phyloP scores from a whole-genome alignment of 2,888 invertebrate genomes.

The Harpagoxenus sublaevis region DNA sequence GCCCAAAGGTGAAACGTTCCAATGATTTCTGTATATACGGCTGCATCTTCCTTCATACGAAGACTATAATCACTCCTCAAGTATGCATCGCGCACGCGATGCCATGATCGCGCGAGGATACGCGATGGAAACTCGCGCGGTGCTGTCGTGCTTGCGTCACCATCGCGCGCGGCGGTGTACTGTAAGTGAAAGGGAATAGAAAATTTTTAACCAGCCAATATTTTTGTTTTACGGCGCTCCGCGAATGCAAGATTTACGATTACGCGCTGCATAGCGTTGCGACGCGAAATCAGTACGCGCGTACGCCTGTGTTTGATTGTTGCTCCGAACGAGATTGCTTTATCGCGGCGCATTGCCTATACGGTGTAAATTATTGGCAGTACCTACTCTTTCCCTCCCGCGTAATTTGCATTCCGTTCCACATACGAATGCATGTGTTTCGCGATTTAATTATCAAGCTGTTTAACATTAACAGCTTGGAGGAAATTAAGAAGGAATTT shows the following conservation, averaged over 20 bases:
- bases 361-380: slow-evolving; percentile 5
- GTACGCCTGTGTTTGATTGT: slow-evolving; percentile 24
- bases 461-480: not conserved
- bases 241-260: slow-evolving; percentile 39
- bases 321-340: slow-evolving; percentile 35
- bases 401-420: slow-evolving; percentile 19
- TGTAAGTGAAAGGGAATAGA: slow-evolving; percentile 73
- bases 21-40: not conserved
- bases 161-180: slow-evolving; percentile 31
- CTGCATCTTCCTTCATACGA: not conserved
- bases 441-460: not conserved
- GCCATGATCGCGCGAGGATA: slow-evolving; percentile 66
- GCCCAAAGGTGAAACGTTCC: not conserved
- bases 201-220: slow-evolving; percentile 62
- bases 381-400: not conserved
- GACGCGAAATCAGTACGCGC: slow-evolving; percentile 10
- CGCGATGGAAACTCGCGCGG: slow-evolving; percentile 65
- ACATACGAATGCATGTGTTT: not conserved
- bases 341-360: not conserved
- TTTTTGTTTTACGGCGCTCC: slow-evolving; percentile 28
- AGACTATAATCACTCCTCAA: slow-evolving; percentile 49
- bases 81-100: slow-evolving; percentile 59
- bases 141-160: slow-evolving; percentile 69
- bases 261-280: slow-evolving; percentile 30
- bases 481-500: not conserved